Evolutionary conservation across 2,888 invertebrate species (phyloP).

Genomic region (Galerucella pusilla): DNA sequence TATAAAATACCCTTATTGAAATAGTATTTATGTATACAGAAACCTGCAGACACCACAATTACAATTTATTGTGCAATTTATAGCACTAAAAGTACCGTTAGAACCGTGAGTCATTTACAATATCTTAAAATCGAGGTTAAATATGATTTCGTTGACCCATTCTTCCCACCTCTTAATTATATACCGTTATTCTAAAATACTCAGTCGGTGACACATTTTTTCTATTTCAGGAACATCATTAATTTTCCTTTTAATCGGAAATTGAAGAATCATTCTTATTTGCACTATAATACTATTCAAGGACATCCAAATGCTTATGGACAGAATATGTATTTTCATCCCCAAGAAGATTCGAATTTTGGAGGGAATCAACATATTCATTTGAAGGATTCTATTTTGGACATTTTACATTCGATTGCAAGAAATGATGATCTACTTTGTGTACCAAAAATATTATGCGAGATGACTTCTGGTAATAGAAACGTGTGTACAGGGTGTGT

Average conservation of each 20-base stretch:
- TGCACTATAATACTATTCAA: conserved; percentile 23
- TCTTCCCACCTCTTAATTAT: background rate
- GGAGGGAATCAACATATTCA: conserved; percentile 32
- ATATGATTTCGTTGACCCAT: conserved; percentile 16
- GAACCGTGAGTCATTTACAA: conserved; percentile 14
- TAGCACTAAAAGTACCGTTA: conserved; percentile 10
- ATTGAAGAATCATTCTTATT: background rate
- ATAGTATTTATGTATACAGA: too few relatives aligned
- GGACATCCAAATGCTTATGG: background rate
- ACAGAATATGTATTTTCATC: conserved; percentile 8
- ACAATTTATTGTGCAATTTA: conserved; percentile 22
- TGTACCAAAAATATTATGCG: conserved; percentile 83
- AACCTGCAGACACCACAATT: conserved; percentile 3
- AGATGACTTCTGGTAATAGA: conserved; percentile 73
- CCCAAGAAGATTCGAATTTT: conserved; percentile 22
- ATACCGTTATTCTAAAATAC: conserved; percentile 23
- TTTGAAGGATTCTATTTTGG: conserved; percentile 55
- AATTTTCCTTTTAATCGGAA: conserved; percentile 39
- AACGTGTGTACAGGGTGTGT: too few relatives aligned
- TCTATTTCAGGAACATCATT: conserved; percentile 46
- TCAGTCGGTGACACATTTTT: conserved; percentile 18
- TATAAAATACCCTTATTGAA: too few relatives aligned
- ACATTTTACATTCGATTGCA: conserved; percentile 72
- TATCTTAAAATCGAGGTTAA: conserved; percentile 21
- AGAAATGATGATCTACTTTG: conserved; percentile 82